Base-by-base conservation (phyloP, 2,888 invertebrate genomes). In the Uloborus plumipes region DNA sequence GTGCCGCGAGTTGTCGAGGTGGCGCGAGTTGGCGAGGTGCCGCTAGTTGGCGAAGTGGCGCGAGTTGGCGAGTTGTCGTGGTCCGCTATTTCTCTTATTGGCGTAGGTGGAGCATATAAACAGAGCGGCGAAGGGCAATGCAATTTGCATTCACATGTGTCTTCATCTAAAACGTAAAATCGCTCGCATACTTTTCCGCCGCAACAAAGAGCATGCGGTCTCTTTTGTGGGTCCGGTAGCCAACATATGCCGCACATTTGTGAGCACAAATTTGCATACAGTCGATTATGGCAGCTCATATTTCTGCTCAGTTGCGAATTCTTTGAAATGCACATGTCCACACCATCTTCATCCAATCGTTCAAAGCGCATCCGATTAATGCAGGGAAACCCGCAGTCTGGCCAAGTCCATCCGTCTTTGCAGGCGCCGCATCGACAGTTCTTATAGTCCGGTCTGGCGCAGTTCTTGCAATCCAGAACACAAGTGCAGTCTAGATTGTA, bases 401-500 rank as follows among this genome's bases (percentile, higher is more conserved):
- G 1, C 49, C 31, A 62, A n/a, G 67, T 69, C 76, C 76, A 76
- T 18, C 69, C 69, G 6, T 16, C 14, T 59, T 76, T 76, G 53
- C 76, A 76, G 14, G 65, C 0, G 0, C 61, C n/a, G 47, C 76
- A 76, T 2, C 39, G 26, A 26, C 76, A 76, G 0, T n/a, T 53
- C 18, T 67, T 39, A 2, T 2, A 20, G n/a, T 76, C 47, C 9
- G 61, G 14, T 7, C 11, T 9, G 15, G 18, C 76, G 15, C 76
- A 76, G 59, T 76, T 76, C 20, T 62, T 15, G 69, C 76, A 69
- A 9, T 47, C n/a, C 4, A 62, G 13, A 50, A 20, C 53, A 51
- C 76, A 76, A 13, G 18, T 26, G 47, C 53, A 69, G 31, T 69
- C 76, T 13, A 76, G 62, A 16, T 76, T 59, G 13, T 76, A 69